Base-by-base conservation (phyloP, 2,888 invertebrate genomes). In the Limenitis camilla region DNA sequence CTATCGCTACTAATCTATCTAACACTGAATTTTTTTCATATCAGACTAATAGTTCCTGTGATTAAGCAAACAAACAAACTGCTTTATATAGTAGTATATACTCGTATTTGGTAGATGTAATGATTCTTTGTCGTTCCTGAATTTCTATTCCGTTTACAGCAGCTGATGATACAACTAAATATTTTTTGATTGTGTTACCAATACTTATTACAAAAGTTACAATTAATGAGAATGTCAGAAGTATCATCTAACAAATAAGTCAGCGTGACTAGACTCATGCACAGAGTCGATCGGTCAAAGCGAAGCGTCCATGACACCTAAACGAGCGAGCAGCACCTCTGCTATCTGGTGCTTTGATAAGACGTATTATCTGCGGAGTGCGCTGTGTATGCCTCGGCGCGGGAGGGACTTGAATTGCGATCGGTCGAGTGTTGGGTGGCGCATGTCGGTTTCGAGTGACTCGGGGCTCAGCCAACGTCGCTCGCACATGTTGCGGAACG, bases 301-400 rank as follows among this genome's bases (percentile, higher is more conserved):
- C 65, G 69, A 63, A 65, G 67, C 71, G 85, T 82, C 84, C 85
- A 74, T 85, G 86, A 85, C 83, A 85, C 78, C 81, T 83, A 81
- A 80, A 79, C 76, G 80, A 79, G 76, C 80, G 71, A 67, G 64
- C 80, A 84, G 81, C 86, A 86, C 85, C 86, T 85, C 81, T 81
- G 78, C 82, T 85, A 85, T 86, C 85, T 84, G 78, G 71, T 82
- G 78, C 74, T 73, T 73, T 76, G 85, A 85, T 86, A 85, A 86
- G 76, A 66, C 74, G 67, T 67, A 76, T 79, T 79, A 84, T 83
- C 84, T 77, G 79, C 67, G 72, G 19, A 19, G 19, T 19, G 19
- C 19, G 19, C 19, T 19, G 19, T 19, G 19, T 19, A 19, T 74
- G 78, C 76, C 73, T 71, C 80, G 78, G 63, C 66, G 75, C 74